A percentile compares a stretch with the other conserved stretches of the same genome.
These are phyloP conservation scores for Aphidius colemani DNA, from an alignment of 2,888 invertebrate species.

Conservation along the genomic window DNA sequence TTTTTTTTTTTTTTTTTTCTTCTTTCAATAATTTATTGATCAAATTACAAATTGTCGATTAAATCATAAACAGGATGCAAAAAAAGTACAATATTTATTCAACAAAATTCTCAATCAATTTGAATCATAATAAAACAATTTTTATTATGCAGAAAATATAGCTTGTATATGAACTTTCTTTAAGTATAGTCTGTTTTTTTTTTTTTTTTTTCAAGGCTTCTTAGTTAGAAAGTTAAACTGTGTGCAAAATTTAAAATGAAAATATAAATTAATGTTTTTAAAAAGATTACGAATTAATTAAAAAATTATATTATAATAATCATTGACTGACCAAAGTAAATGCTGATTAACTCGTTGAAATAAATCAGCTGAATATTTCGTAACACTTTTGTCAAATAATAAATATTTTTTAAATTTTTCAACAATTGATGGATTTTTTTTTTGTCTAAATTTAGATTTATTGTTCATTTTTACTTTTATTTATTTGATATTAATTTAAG, in stretches of 20 bases:
- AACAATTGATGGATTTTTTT: not conserved
- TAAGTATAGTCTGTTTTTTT: not conserved
- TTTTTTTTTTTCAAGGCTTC: constrained; percentile 15
- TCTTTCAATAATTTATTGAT: not conserved
- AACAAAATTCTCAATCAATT: too few species aligned
- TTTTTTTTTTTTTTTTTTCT: constrained; percentile 11
- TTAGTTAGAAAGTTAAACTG: constrained; percentile 13
- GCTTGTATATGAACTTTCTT: not conserved
- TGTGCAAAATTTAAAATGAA: not conserved
- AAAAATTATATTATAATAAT: not conserved
- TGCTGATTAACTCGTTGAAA: constrained; percentile 7
- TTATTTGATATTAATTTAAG: not conserved
- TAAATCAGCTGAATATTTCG: constrained; percentile 1
- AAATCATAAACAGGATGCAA: too few species aligned
- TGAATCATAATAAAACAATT: too few species aligned
- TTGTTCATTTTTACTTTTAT: not conserved
- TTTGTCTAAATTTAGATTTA: too few species aligned
- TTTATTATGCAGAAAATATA: too few species aligned
- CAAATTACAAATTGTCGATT: not conserved
- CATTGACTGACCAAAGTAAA: constrained; percentile 23
- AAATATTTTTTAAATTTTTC: not conserved
- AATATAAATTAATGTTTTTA: too few species aligned
- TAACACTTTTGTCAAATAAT: not conserved
- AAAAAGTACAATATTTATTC: too few species aligned
- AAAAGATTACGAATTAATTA: not conserved